phyloP scores from a whole-genome alignment of 2,888 invertebrate species.

The Agonopterix arenella region DNA sequence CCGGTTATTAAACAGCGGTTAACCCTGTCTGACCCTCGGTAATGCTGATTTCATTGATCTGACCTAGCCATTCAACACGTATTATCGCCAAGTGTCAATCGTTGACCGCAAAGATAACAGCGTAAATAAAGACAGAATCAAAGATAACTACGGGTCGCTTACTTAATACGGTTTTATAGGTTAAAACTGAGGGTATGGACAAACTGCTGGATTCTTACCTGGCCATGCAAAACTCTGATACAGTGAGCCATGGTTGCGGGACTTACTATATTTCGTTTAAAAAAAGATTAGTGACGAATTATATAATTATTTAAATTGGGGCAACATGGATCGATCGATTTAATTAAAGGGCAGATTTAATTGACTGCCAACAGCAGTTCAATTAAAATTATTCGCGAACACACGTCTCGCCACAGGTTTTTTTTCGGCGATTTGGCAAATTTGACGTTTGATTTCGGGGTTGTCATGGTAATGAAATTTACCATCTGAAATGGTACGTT shows the following conservation, averaged over 20 bases:
- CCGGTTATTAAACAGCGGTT: slow-evolving; percentile 17
- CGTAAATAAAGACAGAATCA: slow-evolving; percentile 42
- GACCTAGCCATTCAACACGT: slow-evolving; percentile 41
- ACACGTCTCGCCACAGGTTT: slow-evolving; percentile 27
- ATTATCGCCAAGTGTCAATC: slow-evolving; percentile 31
- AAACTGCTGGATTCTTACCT: slow-evolving; percentile 69
- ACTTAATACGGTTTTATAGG: background rate
- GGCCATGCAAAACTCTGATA: slow-evolving; percentile 86
- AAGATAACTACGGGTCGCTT: background rate
- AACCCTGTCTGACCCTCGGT: slow-evolving; percentile 38
- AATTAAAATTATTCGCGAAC: slow-evolving; percentile 21
- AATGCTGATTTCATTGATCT: slow-evolving; percentile 37
- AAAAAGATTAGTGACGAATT: slow-evolving; percentile 27
- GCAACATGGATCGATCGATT: slow-evolving; percentile 57
- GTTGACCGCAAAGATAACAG: slow-evolving; percentile 31
- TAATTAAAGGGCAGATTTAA: slow-evolving; percentile 22
- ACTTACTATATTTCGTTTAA: slow-evolving; percentile 46
- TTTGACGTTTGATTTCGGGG: slow-evolving; percentile 20
- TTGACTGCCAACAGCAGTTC: slow-evolving; percentile 28
- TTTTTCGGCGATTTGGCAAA: slow-evolving; percentile 26
- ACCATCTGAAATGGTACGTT: too few species aligned
- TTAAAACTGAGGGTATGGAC: background rate
- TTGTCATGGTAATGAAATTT: too few species aligned
- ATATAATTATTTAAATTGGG: slow-evolving; percentile 38
- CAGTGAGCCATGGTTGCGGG: slow-evolving; percentile 84